Evolutionary conservation across 2,113 vertebrate genomes (phyloP).

Genomic region (Semnopithecus entellus): DNA sequence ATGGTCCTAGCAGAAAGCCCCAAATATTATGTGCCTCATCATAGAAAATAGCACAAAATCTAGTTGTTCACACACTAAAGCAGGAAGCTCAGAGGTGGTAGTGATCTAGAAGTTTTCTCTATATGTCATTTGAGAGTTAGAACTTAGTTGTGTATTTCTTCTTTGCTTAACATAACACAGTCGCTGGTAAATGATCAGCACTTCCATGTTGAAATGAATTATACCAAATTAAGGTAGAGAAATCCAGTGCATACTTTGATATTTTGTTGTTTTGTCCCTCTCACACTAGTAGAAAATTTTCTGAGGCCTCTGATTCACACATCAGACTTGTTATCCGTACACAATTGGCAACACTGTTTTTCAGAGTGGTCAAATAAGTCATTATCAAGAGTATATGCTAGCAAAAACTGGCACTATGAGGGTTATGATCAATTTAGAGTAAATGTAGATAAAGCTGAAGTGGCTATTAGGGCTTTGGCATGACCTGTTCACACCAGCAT

Average conservation of each 20-base stretch:
- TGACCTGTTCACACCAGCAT: neutral
- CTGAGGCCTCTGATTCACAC: neutral
- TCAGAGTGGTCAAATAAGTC: slow-evolving; percentile 43
- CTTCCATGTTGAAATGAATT: neutral
- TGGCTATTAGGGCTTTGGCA: neutral
- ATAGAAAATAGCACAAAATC: neutral
- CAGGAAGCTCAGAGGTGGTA: neutral
- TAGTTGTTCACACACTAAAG: neutral
- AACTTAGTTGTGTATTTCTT: neutral
- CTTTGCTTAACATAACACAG: neutral
- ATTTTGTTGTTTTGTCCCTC: neutral
- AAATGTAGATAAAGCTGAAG: slow-evolving; percentile 48
- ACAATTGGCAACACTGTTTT: slow-evolving; percentile 33
- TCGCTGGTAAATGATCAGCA: neutral
- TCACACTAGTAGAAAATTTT: neutral
- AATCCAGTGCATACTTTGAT: neutral
- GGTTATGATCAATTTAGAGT: neutral
- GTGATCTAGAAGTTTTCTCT: neutral
- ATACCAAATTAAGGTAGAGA: neutral
- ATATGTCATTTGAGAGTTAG: neutral
- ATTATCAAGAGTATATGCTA: slow-evolving; percentile 26
- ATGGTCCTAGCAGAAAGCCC: neutral
- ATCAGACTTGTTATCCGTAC: neutral
- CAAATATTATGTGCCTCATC: neutral
- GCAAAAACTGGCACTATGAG: neutral